Evolutionary conservation across 2,113 vertebrate genomes (phyloP), one percentile per base, ranked within the genome.

Genomic region (Eulemur rufifrons): DNA sequence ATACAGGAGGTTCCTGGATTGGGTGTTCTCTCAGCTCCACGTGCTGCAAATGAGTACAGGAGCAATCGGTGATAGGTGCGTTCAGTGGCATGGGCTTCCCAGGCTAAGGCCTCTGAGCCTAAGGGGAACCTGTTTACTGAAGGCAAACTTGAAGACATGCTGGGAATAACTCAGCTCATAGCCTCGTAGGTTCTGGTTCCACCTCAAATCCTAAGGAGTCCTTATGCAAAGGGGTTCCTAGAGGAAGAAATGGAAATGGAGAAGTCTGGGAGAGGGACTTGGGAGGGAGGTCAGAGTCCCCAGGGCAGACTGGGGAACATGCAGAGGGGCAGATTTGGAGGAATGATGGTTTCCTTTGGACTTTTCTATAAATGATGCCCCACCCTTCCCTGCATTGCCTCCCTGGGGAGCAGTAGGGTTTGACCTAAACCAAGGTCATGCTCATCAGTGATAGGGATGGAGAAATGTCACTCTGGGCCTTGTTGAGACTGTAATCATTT

Each of bases 351-450:
- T 52, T 76, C 45, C 68, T 66, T 32, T 66, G 20, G n/a, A 66
- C 52, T 95, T 96, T 82, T 83, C 66, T 42, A 0, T 25, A 14
- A 27, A 84, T 66, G 87, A 14, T 59, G 5, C 71, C n/a, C 37
- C 34, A 10, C 27, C 6, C 61, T 74, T 92, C 18, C 45, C 56
- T 89, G 73, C 59, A n/a, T n/a, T 52, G 7, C 34, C 64, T 37
- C 64, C 39, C 59, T 23, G 13, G 13, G 37, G 69, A 94, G 59
- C 4, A 12, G 21, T 23, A 82, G 21, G 7, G 14, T n/a, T 69
- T 73, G 63, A 95, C 89, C 83, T 95, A 66, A 89, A 78, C 77
- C 97, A 97, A 97, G 98, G 98, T 98, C 97, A 64, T 34, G 32
- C 32, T 97, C 97, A 97, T 97, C 98, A 97, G 83, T 81, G 83